A percentile compares a stretch with the other conserved stretches of the same genome.
Conservation (phyloP, 2,113 vertebrate species). For the Triplophysa siluroides region DNA sequence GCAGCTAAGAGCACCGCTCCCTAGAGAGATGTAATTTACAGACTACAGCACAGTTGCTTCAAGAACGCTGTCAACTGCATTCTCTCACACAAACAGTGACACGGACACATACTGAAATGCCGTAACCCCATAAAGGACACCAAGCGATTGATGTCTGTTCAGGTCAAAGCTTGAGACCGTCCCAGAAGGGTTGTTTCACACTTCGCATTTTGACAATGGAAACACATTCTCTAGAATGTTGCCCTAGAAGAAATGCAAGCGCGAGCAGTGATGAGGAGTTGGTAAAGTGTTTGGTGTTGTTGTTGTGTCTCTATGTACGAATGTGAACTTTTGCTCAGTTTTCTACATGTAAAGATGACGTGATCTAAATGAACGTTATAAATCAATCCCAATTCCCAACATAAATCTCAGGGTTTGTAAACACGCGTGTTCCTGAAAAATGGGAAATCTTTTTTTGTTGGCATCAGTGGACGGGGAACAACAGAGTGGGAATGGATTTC, state of each 20-base stretch:
- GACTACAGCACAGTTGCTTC: constrained; percentile 43
- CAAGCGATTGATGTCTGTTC: constrained; percentile 26
- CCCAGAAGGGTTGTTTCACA: constrained; percentile 35
- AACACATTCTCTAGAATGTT: constrained; percentile 28
- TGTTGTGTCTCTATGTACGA: not conserved
- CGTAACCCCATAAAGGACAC: constrained; percentile 15
- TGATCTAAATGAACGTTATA: not conserved
- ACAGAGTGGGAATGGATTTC: too few relatives aligned
- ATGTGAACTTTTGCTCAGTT: not conserved
- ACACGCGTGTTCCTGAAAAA: too few relatives aligned
- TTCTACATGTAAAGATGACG: not conserved
- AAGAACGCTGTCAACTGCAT: constrained; percentile 13
- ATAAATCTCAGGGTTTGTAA: not conserved
- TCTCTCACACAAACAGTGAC: constrained; percentile 19
- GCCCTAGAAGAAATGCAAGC: constrained; percentile 8
- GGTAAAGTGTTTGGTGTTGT: not conserved
- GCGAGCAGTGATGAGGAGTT: not conserved
- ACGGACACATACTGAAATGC: not conserved
- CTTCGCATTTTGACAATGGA: constrained; percentile 35
- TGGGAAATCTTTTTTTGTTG: too few relatives aligned
- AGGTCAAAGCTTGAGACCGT: constrained; percentile 33
- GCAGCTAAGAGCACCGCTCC: constrained; percentile 43
- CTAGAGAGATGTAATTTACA: constrained; percentile 48
- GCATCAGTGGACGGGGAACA: too few relatives aligned
- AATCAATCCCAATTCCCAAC: not conserved